Evolutionary conservation across 1,140 invertebrate genomes (phyloP).

Genomic region (Drosophila trapezifrons): DNA sequence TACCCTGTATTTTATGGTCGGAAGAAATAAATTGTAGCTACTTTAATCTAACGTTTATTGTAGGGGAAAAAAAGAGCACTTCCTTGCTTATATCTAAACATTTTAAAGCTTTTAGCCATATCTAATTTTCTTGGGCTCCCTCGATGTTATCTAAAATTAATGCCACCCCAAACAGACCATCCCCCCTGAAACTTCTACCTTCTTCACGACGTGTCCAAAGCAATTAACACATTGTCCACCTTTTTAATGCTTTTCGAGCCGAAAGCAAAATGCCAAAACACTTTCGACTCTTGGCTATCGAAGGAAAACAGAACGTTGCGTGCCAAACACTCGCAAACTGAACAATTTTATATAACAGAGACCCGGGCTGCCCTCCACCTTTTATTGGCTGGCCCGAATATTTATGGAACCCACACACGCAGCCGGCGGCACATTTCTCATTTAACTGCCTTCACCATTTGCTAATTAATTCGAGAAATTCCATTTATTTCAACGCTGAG

Average conservation of each 20-base stretch:
- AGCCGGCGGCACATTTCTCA: constrained; percentile 74
- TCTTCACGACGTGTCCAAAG: constrained; percentile 64
- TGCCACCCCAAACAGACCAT: not conserved
- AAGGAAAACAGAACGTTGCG: constrained; percentile 46
- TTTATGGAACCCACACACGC: constrained; percentile 72
- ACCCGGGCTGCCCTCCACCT: constrained; percentile 35
- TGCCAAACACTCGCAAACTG: constrained; percentile 69
- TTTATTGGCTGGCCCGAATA: constrained; percentile 55
- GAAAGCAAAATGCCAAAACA: constrained; percentile 64
- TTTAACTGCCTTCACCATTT: constrained; percentile 79
- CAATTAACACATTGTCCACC: constrained; percentile 81
- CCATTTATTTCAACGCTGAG: constrained; percentile 68
- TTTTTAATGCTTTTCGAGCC: constrained; percentile 53
- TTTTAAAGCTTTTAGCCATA: constrained; percentile 15
- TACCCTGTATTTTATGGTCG: not conserved
- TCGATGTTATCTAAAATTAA: constrained; percentile 12
- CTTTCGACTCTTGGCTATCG: constrained; percentile 60
- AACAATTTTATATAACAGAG: constrained; percentile 67
- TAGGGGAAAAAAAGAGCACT: not conserved
- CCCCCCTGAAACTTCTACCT: not conserved
- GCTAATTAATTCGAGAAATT: constrained; percentile 79
- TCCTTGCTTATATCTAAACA: not conserved
- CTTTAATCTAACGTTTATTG: not conserved
- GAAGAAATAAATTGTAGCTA: not conserved
- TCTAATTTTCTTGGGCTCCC: constrained; percentile 1